phyloP scores from a whole-genome alignment of 92 coral and sea anemone species.

The Chrysogorgia sp. region DNA sequence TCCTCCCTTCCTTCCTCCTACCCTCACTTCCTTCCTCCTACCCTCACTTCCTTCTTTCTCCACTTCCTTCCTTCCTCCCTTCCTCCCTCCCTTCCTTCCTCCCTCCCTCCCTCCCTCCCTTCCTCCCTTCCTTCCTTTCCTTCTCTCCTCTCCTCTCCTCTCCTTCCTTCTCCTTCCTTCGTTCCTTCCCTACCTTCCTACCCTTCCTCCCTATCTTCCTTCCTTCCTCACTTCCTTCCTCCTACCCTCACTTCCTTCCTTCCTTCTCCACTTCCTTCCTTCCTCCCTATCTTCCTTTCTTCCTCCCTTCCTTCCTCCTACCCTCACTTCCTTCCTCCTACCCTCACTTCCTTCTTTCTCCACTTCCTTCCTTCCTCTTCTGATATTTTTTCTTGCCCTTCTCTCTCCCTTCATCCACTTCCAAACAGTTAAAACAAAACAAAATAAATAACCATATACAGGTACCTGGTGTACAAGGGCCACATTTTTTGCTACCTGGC shows the following conservation, averaged over 20 bases:
- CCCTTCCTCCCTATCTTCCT: not conserved
- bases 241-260: too few relatives aligned
- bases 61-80: too few relatives aligned
- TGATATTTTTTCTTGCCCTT: not conserved
- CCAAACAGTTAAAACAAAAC: not conserved
- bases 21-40: too few relatives aligned
- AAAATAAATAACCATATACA: not conserved
- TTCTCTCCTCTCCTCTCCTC: not conserved
- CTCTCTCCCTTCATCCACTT: not conserved
- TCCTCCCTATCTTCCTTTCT: too few relatives aligned
- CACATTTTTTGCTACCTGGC: conserved; percentile 12
- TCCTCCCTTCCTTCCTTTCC: too few relatives aligned
- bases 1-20: too few relatives aligned
- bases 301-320: too few relatives aligned
- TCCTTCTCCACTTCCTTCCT: too few relatives aligned
- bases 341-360: not conserved
- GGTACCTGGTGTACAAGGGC: conserved; percentile 24
- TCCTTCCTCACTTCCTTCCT: not conserved
- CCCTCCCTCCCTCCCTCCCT: too few relatives aligned
- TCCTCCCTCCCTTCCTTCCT: too few relatives aligned
- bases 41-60: too few relatives aligned
- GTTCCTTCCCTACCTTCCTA: not conserved
- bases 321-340: not conserved
- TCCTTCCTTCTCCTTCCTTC: not conserved
- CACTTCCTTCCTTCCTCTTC: not conserved